phyloP scores from a whole-genome alignment of 2,797 vertebrate genomes.

The Phrynocephalus vlangalii region DNA sequence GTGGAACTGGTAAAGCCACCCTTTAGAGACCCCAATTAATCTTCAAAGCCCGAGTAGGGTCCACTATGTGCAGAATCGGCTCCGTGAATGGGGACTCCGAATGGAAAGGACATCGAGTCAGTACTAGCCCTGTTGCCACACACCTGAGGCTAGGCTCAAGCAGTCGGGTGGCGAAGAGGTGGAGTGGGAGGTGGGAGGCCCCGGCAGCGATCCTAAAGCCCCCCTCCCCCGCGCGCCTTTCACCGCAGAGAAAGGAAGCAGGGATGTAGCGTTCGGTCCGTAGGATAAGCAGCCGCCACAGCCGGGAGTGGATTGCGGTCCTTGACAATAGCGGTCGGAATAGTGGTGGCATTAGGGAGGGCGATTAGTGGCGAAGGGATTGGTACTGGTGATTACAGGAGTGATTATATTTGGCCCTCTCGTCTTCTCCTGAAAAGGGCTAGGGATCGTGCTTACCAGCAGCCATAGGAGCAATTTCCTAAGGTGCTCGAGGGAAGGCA shows the following conservation, averaged over 20 bases:
- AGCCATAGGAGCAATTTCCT: neutral
- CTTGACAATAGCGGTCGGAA: neutral
- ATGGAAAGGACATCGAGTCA: neutral
- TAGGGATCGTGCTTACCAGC: neutral
- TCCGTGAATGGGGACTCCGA: neutral
- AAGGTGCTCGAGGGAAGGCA: too few relatives aligned
- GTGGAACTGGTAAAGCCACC: too few relatives aligned
- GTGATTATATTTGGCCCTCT: neutral
- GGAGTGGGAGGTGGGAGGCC: too few relatives aligned
- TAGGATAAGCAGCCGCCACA: neutral
- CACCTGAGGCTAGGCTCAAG: too few relatives aligned
- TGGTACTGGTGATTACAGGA: neutral
- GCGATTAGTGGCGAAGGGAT: neutral
- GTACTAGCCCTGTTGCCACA: neutral
- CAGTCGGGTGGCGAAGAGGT: neutral
- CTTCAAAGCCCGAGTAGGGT: too few relatives aligned
- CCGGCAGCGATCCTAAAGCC: neutral
- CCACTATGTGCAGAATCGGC: too few relatives aligned
- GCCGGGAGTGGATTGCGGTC: neutral
- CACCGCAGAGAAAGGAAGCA: too few relatives aligned
- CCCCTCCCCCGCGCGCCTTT: too few relatives aligned
- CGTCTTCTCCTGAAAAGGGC: neutral
- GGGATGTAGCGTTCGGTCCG: neutral
- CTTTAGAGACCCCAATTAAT: too few relatives aligned
- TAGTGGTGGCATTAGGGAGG: too few relatives aligned